Base-by-base conservation (phyloP, 2,113 vertebrate genomes). In the Piprites chloris region DNA sequence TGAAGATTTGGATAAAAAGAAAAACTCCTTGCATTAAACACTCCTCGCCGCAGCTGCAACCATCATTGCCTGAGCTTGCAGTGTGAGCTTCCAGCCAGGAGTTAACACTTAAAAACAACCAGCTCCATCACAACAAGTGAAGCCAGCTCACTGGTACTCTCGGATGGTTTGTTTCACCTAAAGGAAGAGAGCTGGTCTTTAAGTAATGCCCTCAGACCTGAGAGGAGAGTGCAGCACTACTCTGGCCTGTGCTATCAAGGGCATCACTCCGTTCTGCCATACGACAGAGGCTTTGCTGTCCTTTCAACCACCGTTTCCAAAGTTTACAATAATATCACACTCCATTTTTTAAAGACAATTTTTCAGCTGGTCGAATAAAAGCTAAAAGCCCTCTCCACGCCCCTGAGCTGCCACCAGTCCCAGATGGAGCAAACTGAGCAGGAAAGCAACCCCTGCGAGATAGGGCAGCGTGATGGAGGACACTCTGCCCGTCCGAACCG, bases 11-110 rank as follows among this genome's bases (percentile, higher is more conserved):
- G 14, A 23, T 30, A 30, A 41, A 33, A 77, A 67, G 42, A 95
- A 93, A 77, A 97, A 69, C 12, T 55, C 35, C 75, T 83, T 65
- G n/a, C 66, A 73, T 52, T 89, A 75, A 92, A 39, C 69, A 46
- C 37, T 52, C 71, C 61, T 95, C 87, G 81, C 71, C 65, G 47
- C 21, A 5, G 89, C 74, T 91, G 93, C 82, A 41, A 63, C 18
- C 78, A 59, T 42, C 42, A 68, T 18, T 13, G 32, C 17, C 71
- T 37, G 41, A 84, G 41, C 23, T 84, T 17, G 37, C 13, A 47
- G 42, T 21, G 37, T 9, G 10, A 79, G 52, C 62, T 82, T 76
- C 58, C 85, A 85, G 78, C 47, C 59, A 50, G 65, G n/a, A 90
- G 89, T 66, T 52, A 79, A 55, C 17, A 56, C n/a, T 67, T 17